phyloP scores from a whole-genome alignment of 2,888 invertebrate species.

The Drosophila monieri region DNA sequence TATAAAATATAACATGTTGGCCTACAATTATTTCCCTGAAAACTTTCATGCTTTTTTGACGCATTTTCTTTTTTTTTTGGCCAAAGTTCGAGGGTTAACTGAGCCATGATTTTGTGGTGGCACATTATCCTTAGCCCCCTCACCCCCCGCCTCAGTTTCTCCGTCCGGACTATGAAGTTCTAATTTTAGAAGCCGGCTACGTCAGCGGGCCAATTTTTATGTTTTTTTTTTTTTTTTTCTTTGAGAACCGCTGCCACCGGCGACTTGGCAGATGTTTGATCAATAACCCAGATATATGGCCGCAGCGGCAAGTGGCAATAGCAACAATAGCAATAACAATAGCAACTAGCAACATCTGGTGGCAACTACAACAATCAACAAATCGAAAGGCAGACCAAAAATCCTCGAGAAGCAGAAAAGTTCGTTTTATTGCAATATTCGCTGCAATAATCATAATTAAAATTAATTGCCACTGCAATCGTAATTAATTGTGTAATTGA shows the following conservation, averaged over 20 bases:
- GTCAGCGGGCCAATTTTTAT: slow-evolving; percentile 45
- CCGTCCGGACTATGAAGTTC: slow-evolving; percentile 9
- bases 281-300: slow-evolving; percentile 52
- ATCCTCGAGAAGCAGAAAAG: slow-evolving; percentile 17
- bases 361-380: slow-evolving; percentile 29
- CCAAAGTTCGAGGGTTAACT: slow-evolving; percentile 12
- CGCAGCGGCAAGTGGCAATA: slow-evolving; percentile 6
- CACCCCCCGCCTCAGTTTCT: background rate
- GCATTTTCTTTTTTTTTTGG: background rate
- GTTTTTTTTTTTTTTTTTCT: background rate
- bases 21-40: background rate
- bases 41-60: background rate
- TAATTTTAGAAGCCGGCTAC: slow-evolving; percentile 57
- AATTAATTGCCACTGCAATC: slow-evolving; percentile 42
- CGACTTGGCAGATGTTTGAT: slow-evolving; percentile 52
- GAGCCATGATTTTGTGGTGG: slow-evolving; percentile 10
- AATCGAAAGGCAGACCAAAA: slow-evolving; percentile 23
- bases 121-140: background rate
- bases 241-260: slow-evolving; percentile 16
- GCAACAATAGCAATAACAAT: slow-evolving; percentile 6
- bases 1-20: no score
- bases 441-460: slow-evolving; percentile 41
- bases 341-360: background rate
- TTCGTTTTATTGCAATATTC: slow-evolving; percentile 5
- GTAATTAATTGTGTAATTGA: slow-evolving; percentile 6